Evolutionary conservation across 2,113 vertebrate species (phyloP).

Genomic region (Anarhynchus alexandrinus): DNA sequence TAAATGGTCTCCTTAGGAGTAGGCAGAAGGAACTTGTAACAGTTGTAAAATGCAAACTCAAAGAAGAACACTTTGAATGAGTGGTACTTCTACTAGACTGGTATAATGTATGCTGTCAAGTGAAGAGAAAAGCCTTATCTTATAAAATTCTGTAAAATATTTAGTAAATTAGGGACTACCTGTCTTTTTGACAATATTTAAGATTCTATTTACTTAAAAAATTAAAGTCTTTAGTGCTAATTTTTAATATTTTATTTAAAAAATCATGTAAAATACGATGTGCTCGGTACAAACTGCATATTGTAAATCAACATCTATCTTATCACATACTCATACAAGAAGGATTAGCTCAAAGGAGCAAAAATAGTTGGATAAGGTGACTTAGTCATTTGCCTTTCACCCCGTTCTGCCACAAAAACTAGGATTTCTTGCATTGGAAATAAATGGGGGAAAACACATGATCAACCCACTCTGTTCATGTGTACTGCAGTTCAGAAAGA

Average conservation of each 20-base stretch:
- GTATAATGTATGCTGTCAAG: neutral
- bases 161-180: neutral
- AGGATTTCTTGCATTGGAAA: neutral
- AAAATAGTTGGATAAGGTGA: neutral
- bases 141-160: neutral
- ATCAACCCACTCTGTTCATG: neutral
- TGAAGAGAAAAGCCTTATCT: neutral
- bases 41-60: neutral
- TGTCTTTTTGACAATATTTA: neutral
- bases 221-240: neutral
- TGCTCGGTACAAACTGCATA: neutral
- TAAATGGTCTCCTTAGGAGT: neutral
- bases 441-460: neutral
- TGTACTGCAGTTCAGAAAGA: neutral
- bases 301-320: neutral
- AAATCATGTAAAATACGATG: neutral
- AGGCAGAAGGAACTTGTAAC: neutral
- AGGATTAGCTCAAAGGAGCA: neutral
- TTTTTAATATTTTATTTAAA: neutral
- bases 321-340: neutral
- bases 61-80: neutral
- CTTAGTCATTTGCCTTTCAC: neutral
- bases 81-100: neutral
- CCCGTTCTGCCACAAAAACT: neutral
- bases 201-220: neutral